phyloP scores from a whole-genome alignment of 2,888 invertebrate species.

The Leptodirus hochenwartii region DNA sequence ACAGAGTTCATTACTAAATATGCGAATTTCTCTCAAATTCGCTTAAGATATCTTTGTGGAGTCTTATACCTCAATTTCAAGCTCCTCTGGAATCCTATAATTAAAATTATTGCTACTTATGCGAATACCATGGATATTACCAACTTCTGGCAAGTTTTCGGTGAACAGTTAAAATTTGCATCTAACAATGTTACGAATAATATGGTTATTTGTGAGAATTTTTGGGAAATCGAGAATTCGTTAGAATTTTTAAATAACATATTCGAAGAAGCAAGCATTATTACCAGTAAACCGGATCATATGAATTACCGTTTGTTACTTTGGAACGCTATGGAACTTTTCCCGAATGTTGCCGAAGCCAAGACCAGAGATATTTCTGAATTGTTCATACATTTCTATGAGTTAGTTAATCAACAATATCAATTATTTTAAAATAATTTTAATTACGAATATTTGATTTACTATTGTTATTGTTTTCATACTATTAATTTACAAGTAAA shows the following conservation, averaged over 20 bases:
- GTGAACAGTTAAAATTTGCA: slow-evolving; percentile 35
- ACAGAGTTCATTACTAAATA: slow-evolving; percentile 32
- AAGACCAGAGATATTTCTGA: slow-evolving; percentile 65
- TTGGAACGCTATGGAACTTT: slow-evolving; percentile 60
- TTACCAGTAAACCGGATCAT: slow-evolving; percentile 45
- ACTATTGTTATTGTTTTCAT: too few species aligned
- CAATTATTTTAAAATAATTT: slow-evolving; percentile 6
- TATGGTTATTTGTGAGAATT: slow-evolving; percentile 11
- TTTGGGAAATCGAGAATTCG: slow-evolving; percentile 10
- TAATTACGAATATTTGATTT: not conserved
- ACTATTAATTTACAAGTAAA: too few species aligned
- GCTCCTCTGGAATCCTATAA: slow-evolving; percentile 71
- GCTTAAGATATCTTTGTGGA: slow-evolving; percentile 65
- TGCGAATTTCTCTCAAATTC: slow-evolving; percentile 40
- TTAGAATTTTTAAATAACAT: slow-evolving; percentile 16
- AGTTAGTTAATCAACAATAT: slow-evolving; percentile 25
- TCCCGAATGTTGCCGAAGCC: slow-evolving; percentile 58
- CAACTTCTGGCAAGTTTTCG: slow-evolving; percentile 59
- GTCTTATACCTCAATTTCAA: slow-evolving; percentile 74
- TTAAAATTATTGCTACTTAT: slow-evolving; percentile 55
- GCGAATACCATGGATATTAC: slow-evolving; percentile 39
- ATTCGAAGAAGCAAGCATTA: slow-evolving; percentile 17
- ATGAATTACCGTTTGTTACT: slow-evolving; percentile 59
- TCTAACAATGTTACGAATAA: slow-evolving; percentile 28
- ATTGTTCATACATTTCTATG: slow-evolving; percentile 63